Conservation (phyloP, 2,113 vertebrate species). For the Manacus vitellinus region DNA sequence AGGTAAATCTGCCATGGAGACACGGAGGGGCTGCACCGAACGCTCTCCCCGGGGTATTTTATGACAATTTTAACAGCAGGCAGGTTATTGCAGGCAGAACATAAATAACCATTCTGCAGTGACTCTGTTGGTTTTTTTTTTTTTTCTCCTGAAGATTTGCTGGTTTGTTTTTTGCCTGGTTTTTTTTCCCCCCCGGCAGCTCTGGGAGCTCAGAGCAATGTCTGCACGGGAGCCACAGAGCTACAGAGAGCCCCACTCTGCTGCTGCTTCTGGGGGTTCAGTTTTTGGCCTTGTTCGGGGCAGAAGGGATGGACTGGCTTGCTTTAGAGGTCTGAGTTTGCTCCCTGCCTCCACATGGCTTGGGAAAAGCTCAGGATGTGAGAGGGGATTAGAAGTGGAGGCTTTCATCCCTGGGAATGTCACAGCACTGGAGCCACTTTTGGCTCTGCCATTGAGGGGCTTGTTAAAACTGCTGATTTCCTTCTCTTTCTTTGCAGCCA, state of each 20-base stretch:
- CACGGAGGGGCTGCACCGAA: background rate
- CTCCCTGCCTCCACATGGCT: background rate
- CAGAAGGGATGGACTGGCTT: background rate
- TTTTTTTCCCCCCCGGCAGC: background rate
- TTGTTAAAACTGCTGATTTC: background rate
- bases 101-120: background rate
- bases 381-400: background rate
- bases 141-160: background rate
- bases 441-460: background rate
- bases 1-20: background rate
- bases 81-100: background rate
- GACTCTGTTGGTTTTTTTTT: background rate
- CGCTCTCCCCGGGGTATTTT: background rate
- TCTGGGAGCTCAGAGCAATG: background rate
- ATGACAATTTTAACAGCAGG: background rate
- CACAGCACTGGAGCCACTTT: fast-evolving
- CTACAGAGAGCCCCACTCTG: background rate
- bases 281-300: background rate
- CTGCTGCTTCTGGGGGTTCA: background rate
- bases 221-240: background rate
- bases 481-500: background rate
- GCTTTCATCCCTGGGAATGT: fast-evolving
- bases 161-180: background rate
- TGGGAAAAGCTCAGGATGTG: fast-evolving
- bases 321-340: background rate